These are phyloP conservation scores for Hydrocynus forskahlii DNA, from an alignment of 2,797 vertebrate genomes.

Conservation along the genomic window DNA sequence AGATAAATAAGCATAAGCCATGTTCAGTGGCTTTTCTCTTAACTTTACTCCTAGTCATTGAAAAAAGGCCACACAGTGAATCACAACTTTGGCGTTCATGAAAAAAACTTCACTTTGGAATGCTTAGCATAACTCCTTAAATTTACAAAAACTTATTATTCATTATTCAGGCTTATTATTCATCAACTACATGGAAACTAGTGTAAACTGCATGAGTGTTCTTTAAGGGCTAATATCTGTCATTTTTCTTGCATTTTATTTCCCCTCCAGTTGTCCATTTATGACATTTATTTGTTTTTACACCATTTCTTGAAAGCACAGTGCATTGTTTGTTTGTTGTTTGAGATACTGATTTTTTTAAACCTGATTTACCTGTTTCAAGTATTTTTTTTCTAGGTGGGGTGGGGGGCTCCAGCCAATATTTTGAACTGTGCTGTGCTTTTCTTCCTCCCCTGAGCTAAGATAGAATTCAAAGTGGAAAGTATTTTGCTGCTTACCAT, in stretches of 20 bases:
- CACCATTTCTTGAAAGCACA: neutral
- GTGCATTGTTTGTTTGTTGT: neutral
- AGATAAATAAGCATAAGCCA: slow-evolving; percentile 52
- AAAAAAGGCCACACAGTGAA: neutral
- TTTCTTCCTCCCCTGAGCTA: slow-evolving; percentile 17
- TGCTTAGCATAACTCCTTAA: neutral
- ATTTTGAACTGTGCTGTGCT: slow-evolving; percentile 11
- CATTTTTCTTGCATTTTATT: too few species aligned
- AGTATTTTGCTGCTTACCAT: slow-evolving; percentile 43
- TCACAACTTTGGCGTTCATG: neutral
- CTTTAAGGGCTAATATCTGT: neutral
- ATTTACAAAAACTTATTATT: neutral
- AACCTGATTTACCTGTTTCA: neutral
- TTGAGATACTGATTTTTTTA: neutral
- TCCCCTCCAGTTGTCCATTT: too few species aligned
- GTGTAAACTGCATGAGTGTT: neutral
- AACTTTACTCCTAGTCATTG: neutral
- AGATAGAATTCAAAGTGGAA: slow-evolving; percentile 40
- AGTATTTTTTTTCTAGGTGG: neutral
- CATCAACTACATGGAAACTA: neutral
- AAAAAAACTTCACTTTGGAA: neutral
- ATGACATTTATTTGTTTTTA: neutral
- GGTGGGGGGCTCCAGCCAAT: slow-evolving; percentile 7
- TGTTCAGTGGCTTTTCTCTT: slow-evolving; percentile 26
- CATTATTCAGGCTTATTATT: neutral